Conservation (phyloP, 2,797 vertebrate genomes). For the Gymnocypris eckloni region DNA sequence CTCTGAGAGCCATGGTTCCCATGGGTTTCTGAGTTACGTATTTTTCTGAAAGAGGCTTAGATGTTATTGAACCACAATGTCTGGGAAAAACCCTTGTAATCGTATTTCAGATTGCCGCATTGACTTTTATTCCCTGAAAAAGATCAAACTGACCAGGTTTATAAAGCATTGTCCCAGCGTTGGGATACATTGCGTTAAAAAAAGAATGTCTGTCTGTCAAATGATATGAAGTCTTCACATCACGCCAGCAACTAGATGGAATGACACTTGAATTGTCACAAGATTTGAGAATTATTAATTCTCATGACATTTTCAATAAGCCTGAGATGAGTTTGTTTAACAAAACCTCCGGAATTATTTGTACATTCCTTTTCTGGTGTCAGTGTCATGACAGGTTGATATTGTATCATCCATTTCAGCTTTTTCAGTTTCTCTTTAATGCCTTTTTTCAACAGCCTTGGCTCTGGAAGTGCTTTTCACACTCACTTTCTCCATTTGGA, state of each 20-base stretch:
- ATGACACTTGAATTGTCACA: not conserved
- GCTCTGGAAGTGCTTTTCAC: not conserved
- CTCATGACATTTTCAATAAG: slow-evolving; percentile 7
- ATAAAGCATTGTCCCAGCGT: not conserved
- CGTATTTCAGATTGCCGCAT: slow-evolving; percentile 28
- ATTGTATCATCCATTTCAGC: not conserved
- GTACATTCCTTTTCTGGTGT: slow-evolving; percentile 3
- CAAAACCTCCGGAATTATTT: slow-evolving; percentile 25
- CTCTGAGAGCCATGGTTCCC: slow-evolving; percentile 11
- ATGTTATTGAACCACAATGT: slow-evolving; percentile 28
- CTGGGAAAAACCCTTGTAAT: slow-evolving; percentile 39
- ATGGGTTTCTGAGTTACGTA: not conserved
- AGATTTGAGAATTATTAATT: not conserved
- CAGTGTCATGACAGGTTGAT: not conserved
- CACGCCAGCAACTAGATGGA: slow-evolving; percentile 38
- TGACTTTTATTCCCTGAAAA: slow-evolving; percentile 21
- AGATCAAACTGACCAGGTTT: not conserved
- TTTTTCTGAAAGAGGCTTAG: slow-evolving; percentile 38
- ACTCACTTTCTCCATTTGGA: not conserved
- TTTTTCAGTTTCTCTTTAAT: not conserved
- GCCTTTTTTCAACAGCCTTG: not conserved
- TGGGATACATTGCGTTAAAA: not conserved
- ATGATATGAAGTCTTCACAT: slow-evolving; percentile 2
- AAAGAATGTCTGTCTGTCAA: slow-evolving; percentile 16
- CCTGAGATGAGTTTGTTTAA: not conserved